Base-by-base conservation (phyloP, 2,797 vertebrate genomes). In the Cirrhinus molitorella region DNA sequence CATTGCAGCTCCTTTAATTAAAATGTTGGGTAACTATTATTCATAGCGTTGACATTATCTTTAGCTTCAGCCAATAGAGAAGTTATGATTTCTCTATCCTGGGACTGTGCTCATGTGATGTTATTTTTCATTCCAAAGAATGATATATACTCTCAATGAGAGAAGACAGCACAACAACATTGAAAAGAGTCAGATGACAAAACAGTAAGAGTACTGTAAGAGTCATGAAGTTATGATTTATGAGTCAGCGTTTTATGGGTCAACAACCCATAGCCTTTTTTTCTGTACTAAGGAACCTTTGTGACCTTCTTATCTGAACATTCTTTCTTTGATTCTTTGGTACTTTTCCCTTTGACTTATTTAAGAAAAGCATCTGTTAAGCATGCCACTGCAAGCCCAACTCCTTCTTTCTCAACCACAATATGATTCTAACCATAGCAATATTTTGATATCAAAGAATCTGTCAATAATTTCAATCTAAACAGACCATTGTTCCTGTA, bases 101-200 rank as follows among this genome's bases (percentile, higher is more conserved):
- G 67, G 40, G 53, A 70, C 3, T 74, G 45, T 66, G 31, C 66
- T 81, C n/a, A 66, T 55, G 45, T 53, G 45, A 14, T 65, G 43
- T n/a, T 28, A n/a, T 57, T 37, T 37, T 51, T 37, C 8, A 79
- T 51, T 53, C 7, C 45, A 67, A 67, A 53, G 25, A 63, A 65
- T 65, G 43, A 31, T 76, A 73, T 10, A 5, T 21, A 23, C 43
- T 67, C 77, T 67, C 77, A 66, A 1, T 23, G 25, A 34, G 31
- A 57, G 14, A 66, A 53, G 28, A 31, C 5, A 31, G 59, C 25
- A 61, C 59, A 28, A 28, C 25, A 63, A 63, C 14, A 43, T 43
- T 43, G 9, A 10, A 9, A 43, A 37, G 31, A 37, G 72, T 37
- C 28, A 53, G 61, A 79, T 31, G 47, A 47, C 40, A 34, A 78